Base-by-base conservation (phyloP, 2,113 vertebrate species). In the Raphicerus campestris region DNA sequence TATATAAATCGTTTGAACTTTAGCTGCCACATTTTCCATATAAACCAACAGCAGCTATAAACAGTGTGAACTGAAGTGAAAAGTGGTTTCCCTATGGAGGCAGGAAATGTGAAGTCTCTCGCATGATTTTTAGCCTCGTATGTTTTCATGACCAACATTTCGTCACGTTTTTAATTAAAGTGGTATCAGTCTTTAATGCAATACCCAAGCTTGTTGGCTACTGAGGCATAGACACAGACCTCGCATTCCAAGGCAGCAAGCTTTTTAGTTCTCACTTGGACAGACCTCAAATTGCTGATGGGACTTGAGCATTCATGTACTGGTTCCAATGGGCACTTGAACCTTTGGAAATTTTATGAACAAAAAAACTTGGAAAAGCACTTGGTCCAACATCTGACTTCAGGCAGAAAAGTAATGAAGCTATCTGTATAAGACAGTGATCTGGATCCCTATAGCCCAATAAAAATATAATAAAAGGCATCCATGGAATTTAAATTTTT, bases 41-140 rank as follows among this genome's bases (percentile, higher is more conserved):
- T 93, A 96, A 98, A 97, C 32, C 88, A 96, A 35, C 60, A 97
- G 45, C 90, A 96, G 56, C 98, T 98, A 97, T 98, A 98, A 98
- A 98, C 98, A 97, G 86, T 42, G 60, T 58, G 88, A 98, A 98
- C 89, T 83, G 77, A 97, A 97, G 92, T 2, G 6, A 93, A 93
- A 17, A 90, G 61, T 35, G 0, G 91, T 97, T 98, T 98, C 78
- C 95, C 97, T 94, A 86, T 6, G 39, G 35, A 91, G 26, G 84
- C n/a, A 88, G 28, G 22, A 82, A 98, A 97, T 92, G 56, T 51
- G 78, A 96, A 93, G 61, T 32, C 45, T 98, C 0, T 90, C 90
- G 63, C 90, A 60, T 92, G 89, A 95, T 66, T 94, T 98, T 96
- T 86, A 97, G 87, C 93, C 49, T 95, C 56, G 5, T 85, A 45